Conservation (phyloP, 2,888 invertebrate genomes). For the Phalangium opilio region DNA sequence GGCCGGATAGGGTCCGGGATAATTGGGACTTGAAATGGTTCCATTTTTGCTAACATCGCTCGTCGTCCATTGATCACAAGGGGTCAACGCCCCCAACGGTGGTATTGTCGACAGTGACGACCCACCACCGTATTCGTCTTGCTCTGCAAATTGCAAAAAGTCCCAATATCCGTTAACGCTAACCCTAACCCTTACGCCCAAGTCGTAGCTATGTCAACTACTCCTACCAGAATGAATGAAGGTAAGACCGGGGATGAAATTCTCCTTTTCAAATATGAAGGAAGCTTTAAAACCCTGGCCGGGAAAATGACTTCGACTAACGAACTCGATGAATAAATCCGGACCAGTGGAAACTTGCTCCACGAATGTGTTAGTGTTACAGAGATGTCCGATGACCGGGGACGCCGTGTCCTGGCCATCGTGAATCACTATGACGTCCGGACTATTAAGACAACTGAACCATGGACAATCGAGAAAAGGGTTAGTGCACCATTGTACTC, state of each 20-base stretch:
- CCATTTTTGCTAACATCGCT: constrained; percentile 67
- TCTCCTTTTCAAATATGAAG: constrained; percentile 24
- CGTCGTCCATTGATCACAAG: constrained; percentile 55
- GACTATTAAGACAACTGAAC: constrained; percentile 57
- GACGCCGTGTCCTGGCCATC: constrained; percentile 58
- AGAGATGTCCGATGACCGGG: constrained; percentile 63
- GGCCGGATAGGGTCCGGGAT: constrained; percentile 62
- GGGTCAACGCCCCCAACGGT: too few relatives aligned
- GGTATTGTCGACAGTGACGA: too few relatives aligned
- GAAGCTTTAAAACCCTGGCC: constrained; percentile 63
- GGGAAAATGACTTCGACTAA: constrained; percentile 61
- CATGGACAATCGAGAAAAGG: constrained; percentile 29
- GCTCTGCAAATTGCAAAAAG: too few relatives aligned
- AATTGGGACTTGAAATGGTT: constrained; percentile 64
- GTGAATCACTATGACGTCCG: constrained; percentile 69
- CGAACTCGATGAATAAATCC: constrained; percentile 65
- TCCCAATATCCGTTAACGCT: too few relatives aligned
- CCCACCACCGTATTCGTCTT: too few relatives aligned
- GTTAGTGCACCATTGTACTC: too few relatives aligned
- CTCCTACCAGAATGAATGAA: too few relatives aligned
- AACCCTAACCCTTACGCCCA: too few relatives aligned
- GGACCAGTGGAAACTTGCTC: constrained; percentile 70
- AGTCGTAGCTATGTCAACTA: too few relatives aligned
- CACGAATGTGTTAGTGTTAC: constrained; percentile 59
- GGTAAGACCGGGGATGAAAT: background rate